Conservation (phyloP, 2,797 vertebrate genomes). For the Scarus forsteni region DNA sequence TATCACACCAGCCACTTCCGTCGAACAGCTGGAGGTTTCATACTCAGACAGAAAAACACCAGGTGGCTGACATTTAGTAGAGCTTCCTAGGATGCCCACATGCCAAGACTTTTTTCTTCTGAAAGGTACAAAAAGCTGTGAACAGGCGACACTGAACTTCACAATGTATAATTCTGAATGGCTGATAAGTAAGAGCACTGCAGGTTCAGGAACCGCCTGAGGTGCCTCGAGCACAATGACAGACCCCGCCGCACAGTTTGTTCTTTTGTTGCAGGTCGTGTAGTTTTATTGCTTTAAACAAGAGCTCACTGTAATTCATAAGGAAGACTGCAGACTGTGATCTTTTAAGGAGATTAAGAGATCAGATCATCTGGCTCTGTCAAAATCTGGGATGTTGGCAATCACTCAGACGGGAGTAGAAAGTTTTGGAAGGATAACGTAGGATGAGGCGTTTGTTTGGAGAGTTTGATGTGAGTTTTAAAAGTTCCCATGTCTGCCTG, state of each 20-base stretch:
- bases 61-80: conserved; percentile 17
- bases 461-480: conserved; percentile 7
- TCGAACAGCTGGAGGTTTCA: conserved; percentile 57
- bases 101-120: background rate
- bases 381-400: conserved; percentile 27
- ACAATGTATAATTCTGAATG: conserved; percentile 9
- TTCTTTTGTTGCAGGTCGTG: conserved; percentile 10
- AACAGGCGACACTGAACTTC: background rate
- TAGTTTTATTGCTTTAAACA: conserved; percentile 8
- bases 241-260: background rate
- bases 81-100: background rate
- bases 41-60: conserved; percentile 32
- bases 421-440: background rate
- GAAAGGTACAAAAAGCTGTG: conserved; percentile 1
- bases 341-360: conserved; percentile 66
- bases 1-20: conserved; percentile 51
- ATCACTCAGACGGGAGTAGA: conserved; percentile 60
- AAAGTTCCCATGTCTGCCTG: conserved; percentile 24
- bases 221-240: background rate
- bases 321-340: conserved; percentile 28
- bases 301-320: conserved; percentile 53
- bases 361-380: conserved; percentile 57
- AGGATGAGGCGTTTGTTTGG: conserved; percentile 14
- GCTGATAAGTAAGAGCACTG: background rate
- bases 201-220: background rate